These are phyloP conservation scores for Arctopsyche grandis DNA, from an alignment of 1,140 invertebrate species.

Conservation along the genomic window DNA sequence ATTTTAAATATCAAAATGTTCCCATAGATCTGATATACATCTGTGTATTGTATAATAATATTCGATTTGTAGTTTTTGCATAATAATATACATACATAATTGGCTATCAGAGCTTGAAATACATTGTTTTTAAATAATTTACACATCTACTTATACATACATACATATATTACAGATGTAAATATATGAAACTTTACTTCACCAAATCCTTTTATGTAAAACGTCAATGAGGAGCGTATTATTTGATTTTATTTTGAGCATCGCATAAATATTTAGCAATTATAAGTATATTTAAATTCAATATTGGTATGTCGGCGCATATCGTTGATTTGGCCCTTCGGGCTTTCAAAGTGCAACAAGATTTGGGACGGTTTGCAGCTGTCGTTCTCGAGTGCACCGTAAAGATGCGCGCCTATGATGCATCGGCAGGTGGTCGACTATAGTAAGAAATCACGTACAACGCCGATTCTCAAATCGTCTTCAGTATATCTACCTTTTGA, in stretches of 20 bases:
- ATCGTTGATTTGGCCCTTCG: not conserved
- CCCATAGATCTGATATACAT: too few species aligned
- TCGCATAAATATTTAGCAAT: not conserved
- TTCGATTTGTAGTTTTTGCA: too few species aligned
- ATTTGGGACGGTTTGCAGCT: slow-evolving; percentile 30
- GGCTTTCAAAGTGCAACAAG: slow-evolving; percentile 12
- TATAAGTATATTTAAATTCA: too few species aligned
- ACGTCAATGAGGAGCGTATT: not conserved
- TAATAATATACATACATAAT: too few species aligned
- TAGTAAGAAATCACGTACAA: slow-evolving; percentile 4
- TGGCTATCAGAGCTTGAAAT: too few species aligned
- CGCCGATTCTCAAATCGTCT: not conserved
- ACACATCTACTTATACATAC: too few species aligned
- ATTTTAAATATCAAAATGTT: too few species aligned
- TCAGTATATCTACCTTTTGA: not conserved
- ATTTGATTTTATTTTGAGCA: not conserved
- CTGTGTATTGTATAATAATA: too few species aligned
- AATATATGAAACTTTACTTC: too few species aligned
- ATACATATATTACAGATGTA: too few species aligned
- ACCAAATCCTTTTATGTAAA: not conserved
- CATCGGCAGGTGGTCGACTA: not conserved
- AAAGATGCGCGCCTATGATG: slow-evolving; percentile 28
- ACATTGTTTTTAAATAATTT: too few species aligned
- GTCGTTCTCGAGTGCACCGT: slow-evolving; percentile 1
- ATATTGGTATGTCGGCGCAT: too few species aligned